These are phyloP conservation scores for Capromys pilorides DNA, from an alignment of 2,797 vertebrate species.

Conservation along the genomic window DNA sequence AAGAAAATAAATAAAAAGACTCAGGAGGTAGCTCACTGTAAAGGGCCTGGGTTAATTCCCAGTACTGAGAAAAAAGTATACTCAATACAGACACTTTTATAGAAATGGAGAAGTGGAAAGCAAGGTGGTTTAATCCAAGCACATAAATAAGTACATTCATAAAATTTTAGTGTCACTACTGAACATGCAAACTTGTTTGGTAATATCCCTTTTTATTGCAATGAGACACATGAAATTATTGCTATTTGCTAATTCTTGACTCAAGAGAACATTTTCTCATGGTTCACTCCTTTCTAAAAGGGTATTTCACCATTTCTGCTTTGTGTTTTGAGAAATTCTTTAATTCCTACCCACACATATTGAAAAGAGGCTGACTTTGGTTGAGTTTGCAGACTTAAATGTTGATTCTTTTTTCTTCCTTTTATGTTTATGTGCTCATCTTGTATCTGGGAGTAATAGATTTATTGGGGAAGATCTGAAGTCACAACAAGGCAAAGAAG, in stretches of 20 bases:
- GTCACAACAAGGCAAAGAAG: neutral
- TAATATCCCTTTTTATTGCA: neutral
- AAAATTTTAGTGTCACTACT: neutral
- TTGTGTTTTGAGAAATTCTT: neutral
- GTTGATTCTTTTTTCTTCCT: neutral
- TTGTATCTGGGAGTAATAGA: neutral
- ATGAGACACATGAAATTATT: neutral
- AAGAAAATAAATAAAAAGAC: neutral
- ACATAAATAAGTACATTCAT: neutral
- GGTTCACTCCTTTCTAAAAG: neutral
- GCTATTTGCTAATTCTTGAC: neutral
- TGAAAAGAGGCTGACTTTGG: slow-evolving; percentile 9
- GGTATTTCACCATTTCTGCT: neutral
- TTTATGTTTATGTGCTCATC: neutral
- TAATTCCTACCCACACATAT: neutral
- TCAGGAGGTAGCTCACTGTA: neutral
- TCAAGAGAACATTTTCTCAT: slow-evolving; percentile 1
- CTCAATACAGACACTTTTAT: neutral
- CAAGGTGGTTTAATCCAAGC: neutral
- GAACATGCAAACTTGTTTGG: neutral
- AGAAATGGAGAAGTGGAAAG: neutral
- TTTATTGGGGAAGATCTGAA: neutral
- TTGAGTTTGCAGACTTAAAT: neutral
- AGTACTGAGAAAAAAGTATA: neutral
- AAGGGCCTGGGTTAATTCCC: neutral